Percentiles rank a stretch among this genome's conserved stretches.
Evolutionary conservation across 2,888 invertebrate species (phyloP).

Genomic region (Adela reaumurella): DNA sequence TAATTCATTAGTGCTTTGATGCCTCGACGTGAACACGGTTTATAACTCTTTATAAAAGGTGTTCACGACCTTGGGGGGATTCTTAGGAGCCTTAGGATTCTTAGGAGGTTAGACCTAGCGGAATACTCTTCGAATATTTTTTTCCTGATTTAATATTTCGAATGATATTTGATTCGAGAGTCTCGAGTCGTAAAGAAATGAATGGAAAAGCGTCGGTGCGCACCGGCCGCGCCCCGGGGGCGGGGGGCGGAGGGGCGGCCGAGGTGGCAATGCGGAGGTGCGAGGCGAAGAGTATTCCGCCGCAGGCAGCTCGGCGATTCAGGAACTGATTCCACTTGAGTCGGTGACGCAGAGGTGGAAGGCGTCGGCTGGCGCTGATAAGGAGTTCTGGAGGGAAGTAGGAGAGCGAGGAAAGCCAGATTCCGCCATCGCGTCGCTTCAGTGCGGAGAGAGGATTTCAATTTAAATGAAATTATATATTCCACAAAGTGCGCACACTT

Average conservation of each 20-base stretch:
- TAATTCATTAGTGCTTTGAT: background rate
- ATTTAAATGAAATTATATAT: too few species aligned
- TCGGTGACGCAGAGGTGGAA: constrained; percentile 45
- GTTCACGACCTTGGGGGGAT: background rate
- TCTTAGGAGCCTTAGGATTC: background rate
- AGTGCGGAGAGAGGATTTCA: background rate
- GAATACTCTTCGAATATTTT: background rate
- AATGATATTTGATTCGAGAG: background rate
- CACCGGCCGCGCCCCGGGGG: too few species aligned
- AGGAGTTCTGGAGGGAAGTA: constrained; percentile 31
- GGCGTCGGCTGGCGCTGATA: constrained; percentile 38
- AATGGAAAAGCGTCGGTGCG: background rate
- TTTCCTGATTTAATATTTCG: background rate
- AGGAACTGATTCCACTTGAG: constrained; percentile 43
- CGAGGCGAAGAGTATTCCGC: constrained; percentile 15
- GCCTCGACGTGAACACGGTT: background rate
- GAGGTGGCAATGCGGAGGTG: too few species aligned
- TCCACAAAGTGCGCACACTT: too few species aligned
- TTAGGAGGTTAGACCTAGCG: background rate
- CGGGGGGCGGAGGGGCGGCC: too few species aligned
- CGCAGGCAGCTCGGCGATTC: constrained; percentile 53
- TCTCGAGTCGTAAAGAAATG: background rate
- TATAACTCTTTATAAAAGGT: background rate
- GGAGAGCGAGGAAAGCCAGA: constrained; percentile 28
- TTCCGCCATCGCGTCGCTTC: constrained; percentile 47